phyloP scores from a whole-genome alignment of 2,113 vertebrate species.

The Myocastor coypus region DNA sequence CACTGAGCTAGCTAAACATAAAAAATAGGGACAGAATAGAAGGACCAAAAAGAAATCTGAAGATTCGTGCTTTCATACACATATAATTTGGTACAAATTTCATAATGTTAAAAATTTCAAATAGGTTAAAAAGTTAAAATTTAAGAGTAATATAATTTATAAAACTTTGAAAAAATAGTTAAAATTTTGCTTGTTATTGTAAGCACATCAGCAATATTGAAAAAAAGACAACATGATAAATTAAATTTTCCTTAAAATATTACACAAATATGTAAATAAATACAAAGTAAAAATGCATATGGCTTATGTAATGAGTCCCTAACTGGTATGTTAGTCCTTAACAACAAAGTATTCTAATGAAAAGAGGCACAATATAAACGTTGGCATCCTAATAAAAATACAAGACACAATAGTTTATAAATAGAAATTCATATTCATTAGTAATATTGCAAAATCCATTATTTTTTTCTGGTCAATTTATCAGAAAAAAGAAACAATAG shows the following conservation, averaged over 20 bases:
- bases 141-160: neutral
- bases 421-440: neutral
- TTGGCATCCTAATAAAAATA: neutral
- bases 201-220: neutral
- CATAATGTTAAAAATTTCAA: neutral
- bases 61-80: neutral
- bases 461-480: neutral
- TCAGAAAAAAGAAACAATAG: neutral
- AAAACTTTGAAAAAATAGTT: neutral
- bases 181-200: neutral
- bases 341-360: neutral
- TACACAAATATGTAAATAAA: neutral
- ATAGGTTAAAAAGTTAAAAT: neutral
- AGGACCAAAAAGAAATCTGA: neutral
- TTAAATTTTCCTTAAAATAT: neutral
- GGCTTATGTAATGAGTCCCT: neutral
- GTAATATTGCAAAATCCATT: no score
- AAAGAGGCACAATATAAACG: slow-evolving; percentile 1
- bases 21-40: neutral
- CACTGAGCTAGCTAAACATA: neutral
- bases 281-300: neutral
- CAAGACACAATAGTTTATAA: neutral
- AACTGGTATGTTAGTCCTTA: neutral
- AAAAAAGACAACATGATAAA: neutral
- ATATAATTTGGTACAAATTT: neutral